A percentile compares a stretch with the other conserved stretches of the same genome.
Conservation (phyloP, 2,888 invertebrate species). For the Spilarctia lutea region DNA sequence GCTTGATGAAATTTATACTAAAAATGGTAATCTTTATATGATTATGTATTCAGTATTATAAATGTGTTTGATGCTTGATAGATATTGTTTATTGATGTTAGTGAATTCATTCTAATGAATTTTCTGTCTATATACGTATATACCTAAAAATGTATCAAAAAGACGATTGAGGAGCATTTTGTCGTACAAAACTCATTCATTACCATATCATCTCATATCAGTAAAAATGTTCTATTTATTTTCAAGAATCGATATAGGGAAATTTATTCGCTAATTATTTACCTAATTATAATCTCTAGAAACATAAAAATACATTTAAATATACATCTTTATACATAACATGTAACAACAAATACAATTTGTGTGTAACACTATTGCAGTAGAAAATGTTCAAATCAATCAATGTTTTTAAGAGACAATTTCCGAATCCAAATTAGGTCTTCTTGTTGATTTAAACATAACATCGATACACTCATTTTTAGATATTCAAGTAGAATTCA, state of each 20-base stretch:
- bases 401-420: neutral
- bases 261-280: neutral
- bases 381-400: neutral
- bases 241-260: constrained; percentile 24
- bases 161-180: constrained; percentile 56
- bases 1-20: constrained; percentile 65
- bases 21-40: constrained; percentile 54
- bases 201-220: constrained; percentile 84
- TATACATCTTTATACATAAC: neutral
- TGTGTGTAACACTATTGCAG: neutral
- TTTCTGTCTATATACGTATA: constrained; percentile 41
- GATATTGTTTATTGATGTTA: constrained; percentile 46
- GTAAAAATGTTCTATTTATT: constrained; percentile 53
- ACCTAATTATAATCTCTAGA: neutral
- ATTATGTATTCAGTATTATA: constrained; percentile 64
- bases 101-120: constrained; percentile 33
- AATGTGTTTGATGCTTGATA: constrained; percentile 51
- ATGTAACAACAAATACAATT: neutral
- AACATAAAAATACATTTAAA: neutral
- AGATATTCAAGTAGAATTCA: constrained; percentile 5
- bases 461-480: neutral
- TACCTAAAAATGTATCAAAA: constrained; percentile 38
- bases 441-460: neutral
- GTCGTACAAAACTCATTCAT: constrained; percentile 81
- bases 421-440: neutral